These are phyloP conservation scores for Dysmachus trigonus DNA, from an alignment of 2,888 invertebrate genomes.

Conservation along the genomic window DNA sequence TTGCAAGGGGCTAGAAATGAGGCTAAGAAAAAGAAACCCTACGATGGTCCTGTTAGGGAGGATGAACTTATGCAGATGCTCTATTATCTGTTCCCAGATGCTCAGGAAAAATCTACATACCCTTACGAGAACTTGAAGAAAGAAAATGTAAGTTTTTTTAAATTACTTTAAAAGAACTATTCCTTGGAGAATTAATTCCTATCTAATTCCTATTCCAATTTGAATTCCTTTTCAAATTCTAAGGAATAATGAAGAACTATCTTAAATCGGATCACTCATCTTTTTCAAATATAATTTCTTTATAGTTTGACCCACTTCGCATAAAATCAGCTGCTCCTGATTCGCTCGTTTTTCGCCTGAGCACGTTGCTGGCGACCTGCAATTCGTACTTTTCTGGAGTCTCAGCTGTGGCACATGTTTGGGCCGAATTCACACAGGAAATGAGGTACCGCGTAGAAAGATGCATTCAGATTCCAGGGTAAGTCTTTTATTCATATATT, in stretches of 20 bases:
- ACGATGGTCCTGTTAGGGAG: conserved; percentile 82
- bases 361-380: conserved; percentile 77
- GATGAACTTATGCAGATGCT: conserved; percentile 79
- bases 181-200: no score
- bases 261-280: background rate
- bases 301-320: conserved; percentile 67
- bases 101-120: conserved; percentile 71
- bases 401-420: conserved; percentile 83
- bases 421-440: conserved; percentile 93
- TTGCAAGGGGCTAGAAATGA: conserved; percentile 62
- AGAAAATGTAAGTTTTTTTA: conserved; percentile 63
- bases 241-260: no score
- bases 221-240: no score
- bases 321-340: conserved; percentile 80
- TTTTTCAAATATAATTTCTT: conserved; percentile 33
- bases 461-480: conserved; percentile 82
- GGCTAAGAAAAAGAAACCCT: conserved; percentile 64
- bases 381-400: conserved; percentile 79
- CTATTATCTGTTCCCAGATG: conserved; percentile 89
- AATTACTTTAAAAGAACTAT: no score
- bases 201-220: no score
- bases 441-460: conserved; percentile 91
- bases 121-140: conserved; percentile 67
- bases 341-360: conserved; percentile 83
- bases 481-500: conserved; percentile 64